Evolutionary conservation across 2,113 vertebrate species (phyloP), one percentile per base, ranked within the genome.

Genomic region (Corapipo altera): DNA sequence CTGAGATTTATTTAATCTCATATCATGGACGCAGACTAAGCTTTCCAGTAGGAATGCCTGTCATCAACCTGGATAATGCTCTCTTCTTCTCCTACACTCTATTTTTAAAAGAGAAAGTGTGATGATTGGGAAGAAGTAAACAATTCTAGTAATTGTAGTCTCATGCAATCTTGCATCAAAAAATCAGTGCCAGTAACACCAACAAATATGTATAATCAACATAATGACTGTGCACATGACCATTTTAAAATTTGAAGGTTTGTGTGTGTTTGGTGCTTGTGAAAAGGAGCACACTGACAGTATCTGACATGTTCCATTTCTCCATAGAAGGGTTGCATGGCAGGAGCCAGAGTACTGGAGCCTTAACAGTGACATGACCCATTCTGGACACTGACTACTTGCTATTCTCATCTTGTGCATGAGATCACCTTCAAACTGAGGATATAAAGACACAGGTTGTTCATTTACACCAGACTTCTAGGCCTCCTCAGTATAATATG

Each of bases 261-360:
- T 51, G 11, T 76, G 19, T 71, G 41, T 58, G n/a, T 64, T 71
- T 59, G 51, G 17, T 44, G 22, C 8, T 65, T 66, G 64, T 70
- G 71, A 66, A 88, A 91, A 76, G 4, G 11, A 69, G 16, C 24
- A 9, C 3, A 2, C 1, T 35, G 51, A 35, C 19, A 11, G 6
- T 5, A 8, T 33, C 23, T 3, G 1, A 32, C 16, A 41, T 13
- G 37, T 59, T 59, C 33, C 8, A 4, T 62, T 81, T 74, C 57
- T 64, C 6, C 2, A 19, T 5, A 32, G 65, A 55, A 33, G 9
- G 8, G 6, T 26, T 79, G 16, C n/a, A 17, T 0, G 1, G 9
- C 1, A 30, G 16, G 3, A 70, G 11, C 15, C 0, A 0, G 35
- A 73, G 15, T 26, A 76, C 26, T 74, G 35, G 43, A 80, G 5